Evolutionary conservation across 37 sponge, comb jelly and placozoan species (phyloP).

Genomic region (Haliclona indistincta): DNA sequence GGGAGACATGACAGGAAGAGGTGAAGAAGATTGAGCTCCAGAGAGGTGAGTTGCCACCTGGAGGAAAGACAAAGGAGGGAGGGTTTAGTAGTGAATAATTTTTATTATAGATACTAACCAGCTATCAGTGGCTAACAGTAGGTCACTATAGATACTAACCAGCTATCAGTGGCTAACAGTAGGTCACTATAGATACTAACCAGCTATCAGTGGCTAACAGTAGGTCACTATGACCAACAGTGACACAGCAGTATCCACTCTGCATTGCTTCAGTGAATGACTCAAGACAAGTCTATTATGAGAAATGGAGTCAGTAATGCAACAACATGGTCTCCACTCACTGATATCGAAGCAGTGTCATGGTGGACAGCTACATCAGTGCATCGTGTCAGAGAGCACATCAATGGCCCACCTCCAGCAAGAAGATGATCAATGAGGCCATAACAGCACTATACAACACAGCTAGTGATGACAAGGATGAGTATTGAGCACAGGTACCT

Average conservation of each 20-base stretch:
- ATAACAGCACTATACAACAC: constrained; percentile 46
- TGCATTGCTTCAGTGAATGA: constrained; percentile 59
- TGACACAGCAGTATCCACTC: constrained; percentile 65
- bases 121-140: background rate
- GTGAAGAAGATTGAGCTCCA: constrained; percentile 54
- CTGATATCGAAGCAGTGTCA: background rate
- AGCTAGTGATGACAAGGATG: constrained; percentile 5
- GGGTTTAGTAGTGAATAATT: no score
- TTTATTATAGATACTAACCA: no score
- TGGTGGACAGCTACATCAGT: constrained; percentile 25
- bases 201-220: constrained; percentile 73
- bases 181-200: constrained; percentile 9
- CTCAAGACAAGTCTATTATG: constrained; percentile 42
- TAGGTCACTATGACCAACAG: constrained; percentile 10
- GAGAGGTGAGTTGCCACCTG: constrained; percentile 59
- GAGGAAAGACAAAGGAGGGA: no score
- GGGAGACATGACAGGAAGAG: constrained; percentile 52
- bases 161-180: no score
- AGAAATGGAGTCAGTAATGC: background rate
- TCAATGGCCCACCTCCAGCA: constrained; percentile 12
- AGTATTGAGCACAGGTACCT: constrained; percentile 2
- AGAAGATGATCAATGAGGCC: constrained; percentile 58
- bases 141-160: no score
- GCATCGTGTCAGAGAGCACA: constrained; percentile 44
- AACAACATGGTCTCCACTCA: background rate